phyloP scores from a whole-genome alignment of 2,113 vertebrate genomes.

The Salvelinus sp. region DNA sequence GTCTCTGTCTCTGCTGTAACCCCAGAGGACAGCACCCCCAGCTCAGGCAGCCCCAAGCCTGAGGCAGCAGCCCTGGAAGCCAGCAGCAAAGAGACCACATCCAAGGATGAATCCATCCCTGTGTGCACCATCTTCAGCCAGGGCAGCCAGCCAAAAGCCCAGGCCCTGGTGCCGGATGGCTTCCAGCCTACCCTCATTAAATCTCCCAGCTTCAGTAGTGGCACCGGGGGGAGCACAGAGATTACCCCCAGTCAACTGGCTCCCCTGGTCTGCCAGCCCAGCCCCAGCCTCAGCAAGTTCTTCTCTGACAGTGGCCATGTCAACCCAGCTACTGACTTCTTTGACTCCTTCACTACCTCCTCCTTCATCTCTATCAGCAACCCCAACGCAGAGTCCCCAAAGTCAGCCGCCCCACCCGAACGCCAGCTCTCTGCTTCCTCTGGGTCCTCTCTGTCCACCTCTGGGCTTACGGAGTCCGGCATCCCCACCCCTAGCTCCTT shows the following conservation, averaged over 20 bases:
- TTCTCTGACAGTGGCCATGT: constrained; percentile 81
- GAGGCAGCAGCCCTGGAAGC: constrained; percentile 20
- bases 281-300: constrained; percentile 96
- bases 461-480: constrained; percentile 52
- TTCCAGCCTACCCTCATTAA: constrained; percentile 95
- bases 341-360: constrained; percentile 91
- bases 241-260: constrained; percentile 75
- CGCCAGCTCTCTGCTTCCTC: constrained; percentile 66
- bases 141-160: constrained; percentile 60
- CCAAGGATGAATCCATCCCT: constrained; percentile 76
- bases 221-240: constrained; percentile 49
- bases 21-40: constrained; percentile 23
- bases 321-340: constrained; percentile 90
- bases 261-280: constrained; percentile 88
- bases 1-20: constrained; percentile 23
- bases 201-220: constrained; percentile 88
- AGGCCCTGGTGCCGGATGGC: constrained; percentile 81
- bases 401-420: constrained; percentile 59
- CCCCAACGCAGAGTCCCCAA: constrained; percentile 81
- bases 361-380: constrained; percentile 95
- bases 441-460: constrained; percentile 57
- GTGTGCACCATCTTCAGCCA: constrained; percentile 97
- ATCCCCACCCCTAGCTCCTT: constrained; percentile 58
- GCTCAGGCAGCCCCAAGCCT: constrained; percentile 20
- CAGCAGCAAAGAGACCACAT: constrained; percentile 30